These are phyloP conservation scores for Prinia subflava DNA, from an alignment of 2,113 vertebrate species.

Conservation along the genomic window DNA sequence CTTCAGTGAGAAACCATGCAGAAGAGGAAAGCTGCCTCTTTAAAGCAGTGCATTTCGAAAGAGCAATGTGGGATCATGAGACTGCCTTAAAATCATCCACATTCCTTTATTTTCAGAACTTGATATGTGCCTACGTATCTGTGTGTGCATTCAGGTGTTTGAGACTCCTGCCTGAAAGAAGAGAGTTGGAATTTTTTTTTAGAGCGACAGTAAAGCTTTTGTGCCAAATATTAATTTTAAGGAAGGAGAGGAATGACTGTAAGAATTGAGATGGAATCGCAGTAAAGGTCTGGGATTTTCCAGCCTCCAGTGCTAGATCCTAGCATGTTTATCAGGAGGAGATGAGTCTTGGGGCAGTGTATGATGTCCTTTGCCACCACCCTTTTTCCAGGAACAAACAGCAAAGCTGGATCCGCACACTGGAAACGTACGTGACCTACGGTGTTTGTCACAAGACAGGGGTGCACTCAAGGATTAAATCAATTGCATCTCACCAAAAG, in stretches of 20 bases:
- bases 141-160: not conserved
- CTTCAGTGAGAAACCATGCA: not conserved
- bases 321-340: not conserved
- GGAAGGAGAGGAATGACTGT: rapidly evolving
- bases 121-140: rapidly evolving
- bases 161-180: not conserved
- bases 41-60: not conserved
- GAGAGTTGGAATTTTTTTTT: not conserved
- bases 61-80: not conserved
- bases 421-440: rapidly evolving
- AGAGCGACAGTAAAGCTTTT: not conserved
- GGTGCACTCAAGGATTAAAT: constrained; percentile 9
- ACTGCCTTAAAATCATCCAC: not conserved
- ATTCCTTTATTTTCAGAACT: not conserved
- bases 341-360: not conserved
- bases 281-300: not conserved
- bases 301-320: not conserved
- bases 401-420: not conserved
- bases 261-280: not conserved
- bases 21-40: not conserved
- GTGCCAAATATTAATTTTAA: not conserved
- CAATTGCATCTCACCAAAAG: not conserved
- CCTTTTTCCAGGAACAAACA: not conserved
- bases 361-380: not conserved
- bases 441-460: not conserved